Evolutionary conservation across 2,113 vertebrate genomes (phyloP).

Genomic region (Triplophysa siluroides): DNA sequence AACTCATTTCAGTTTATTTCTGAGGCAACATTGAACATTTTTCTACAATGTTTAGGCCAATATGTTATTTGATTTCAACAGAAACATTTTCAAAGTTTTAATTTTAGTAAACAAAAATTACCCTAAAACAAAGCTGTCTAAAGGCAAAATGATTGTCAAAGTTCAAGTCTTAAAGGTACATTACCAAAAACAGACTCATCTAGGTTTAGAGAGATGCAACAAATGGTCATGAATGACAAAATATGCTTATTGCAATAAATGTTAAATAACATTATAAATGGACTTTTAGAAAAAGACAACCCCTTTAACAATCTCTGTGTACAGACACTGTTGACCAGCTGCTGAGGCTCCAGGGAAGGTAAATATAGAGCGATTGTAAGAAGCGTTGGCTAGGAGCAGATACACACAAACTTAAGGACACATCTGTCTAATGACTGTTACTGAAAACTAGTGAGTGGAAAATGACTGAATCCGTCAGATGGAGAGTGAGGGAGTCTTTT

Average conservation of each 20-base stretch:
- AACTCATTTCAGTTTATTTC: too few relatives aligned
- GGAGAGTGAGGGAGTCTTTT: neutral
- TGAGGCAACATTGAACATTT: too few relatives aligned
- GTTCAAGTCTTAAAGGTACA: neutral
- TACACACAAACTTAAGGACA: neutral
- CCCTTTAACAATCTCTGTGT: neutral
- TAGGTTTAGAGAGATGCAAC: neutral
- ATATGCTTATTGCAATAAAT: too few relatives aligned
- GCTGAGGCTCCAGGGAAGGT: neutral
- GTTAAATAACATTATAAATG: too few relatives aligned
- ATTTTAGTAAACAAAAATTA: too few relatives aligned
- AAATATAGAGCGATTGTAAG: conserved; percentile 3
- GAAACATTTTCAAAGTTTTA: too few relatives aligned
- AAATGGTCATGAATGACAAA: too few relatives aligned
- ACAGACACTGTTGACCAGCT: neutral
- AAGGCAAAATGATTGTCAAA: too few relatives aligned
- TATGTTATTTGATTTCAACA: too few relatives aligned
- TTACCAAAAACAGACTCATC: neutral
- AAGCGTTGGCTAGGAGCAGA: neutral
- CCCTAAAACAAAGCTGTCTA: too few relatives aligned
- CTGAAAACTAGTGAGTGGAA: neutral
- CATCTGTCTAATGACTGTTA: conserved; percentile 17
- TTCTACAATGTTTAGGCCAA: too few relatives aligned
- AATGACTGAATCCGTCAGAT: neutral
- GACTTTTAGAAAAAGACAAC: too few relatives aligned